These are phyloP conservation scores for Dendrocopos noguchii DNA, from an alignment of 2,113 vertebrate species.

Conservation along the genomic window DNA sequence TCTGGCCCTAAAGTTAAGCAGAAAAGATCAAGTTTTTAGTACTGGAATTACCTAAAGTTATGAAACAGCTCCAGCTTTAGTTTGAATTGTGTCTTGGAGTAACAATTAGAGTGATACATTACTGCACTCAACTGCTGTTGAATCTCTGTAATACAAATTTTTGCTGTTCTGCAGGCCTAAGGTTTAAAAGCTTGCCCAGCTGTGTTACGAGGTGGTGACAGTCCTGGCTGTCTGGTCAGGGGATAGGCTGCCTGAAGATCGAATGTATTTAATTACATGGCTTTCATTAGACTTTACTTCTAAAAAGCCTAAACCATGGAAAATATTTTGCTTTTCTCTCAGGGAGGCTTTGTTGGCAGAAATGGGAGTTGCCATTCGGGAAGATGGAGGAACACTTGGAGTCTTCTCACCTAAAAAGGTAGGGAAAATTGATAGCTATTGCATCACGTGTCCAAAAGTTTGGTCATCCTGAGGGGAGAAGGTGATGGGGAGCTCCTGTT, in stretches of 20 bases:
- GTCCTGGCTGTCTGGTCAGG: not conserved
- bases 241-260: not conserved
- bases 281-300: not conserved
- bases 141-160: not conserved
- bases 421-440: not conserved
- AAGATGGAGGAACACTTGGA: slow-evolving; percentile 96
- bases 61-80: not conserved
- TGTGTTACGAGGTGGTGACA: not conserved
- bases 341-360: slow-evolving; percentile 97
- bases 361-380: slow-evolving; percentile 98
- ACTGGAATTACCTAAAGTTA: not conserved
- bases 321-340: not conserved
- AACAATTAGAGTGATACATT: not conserved
- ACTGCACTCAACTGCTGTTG: not conserved
- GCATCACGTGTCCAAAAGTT: not conserved
- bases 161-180: not conserved
- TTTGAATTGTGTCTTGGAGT: not conserved
- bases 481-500: not conserved
- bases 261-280: not conserved
- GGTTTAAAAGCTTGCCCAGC: not conserved
- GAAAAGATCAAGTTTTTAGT: not conserved
- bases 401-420: slow-evolving; percentile 99
- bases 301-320: not conserved
- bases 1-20: not conserved
- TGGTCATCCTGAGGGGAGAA: not conserved